Percentiles rank a stretch among this genome's conserved stretches.
Evolutionary conservation across 2,888 invertebrate species (phyloP).

Genomic region (Pachliopta kotzebuea): DNA sequence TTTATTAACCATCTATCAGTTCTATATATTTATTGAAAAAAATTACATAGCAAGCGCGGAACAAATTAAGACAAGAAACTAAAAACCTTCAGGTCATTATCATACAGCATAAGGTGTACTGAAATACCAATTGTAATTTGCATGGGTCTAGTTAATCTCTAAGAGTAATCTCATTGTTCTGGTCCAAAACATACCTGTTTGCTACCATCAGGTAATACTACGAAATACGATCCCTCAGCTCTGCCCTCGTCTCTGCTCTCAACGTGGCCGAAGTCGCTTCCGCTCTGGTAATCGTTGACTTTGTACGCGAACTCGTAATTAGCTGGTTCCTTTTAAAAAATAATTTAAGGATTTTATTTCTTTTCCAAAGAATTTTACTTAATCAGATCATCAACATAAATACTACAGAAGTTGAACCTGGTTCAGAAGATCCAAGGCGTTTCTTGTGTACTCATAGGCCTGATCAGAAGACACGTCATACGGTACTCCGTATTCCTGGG

Average conservation of each 20-base stretch:
- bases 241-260: constrained; percentile 82
- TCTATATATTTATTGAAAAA: too few species aligned
- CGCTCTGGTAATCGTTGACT: constrained; percentile 82
- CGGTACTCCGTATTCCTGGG: constrained; percentile 66
- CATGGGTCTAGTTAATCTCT: too few species aligned
- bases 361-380: too few species aligned
- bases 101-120: too few species aligned
- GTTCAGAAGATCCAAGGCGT: constrained; percentile 52
- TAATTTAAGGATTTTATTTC: too few species aligned
- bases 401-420: constrained; percentile 43
- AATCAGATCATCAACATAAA: too few species aligned
- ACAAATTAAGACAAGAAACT: too few species aligned
- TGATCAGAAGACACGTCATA: constrained; percentile 60
- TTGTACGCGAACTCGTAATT: constrained; percentile 85
- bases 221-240: constrained; percentile 83
- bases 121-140: too few species aligned
- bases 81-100: too few species aligned
- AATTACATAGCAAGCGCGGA: too few species aligned
- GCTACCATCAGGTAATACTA: constrained; percentile 84
- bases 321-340: constrained; percentile 78
- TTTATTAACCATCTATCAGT: too few species aligned
- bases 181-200: constrained; percentile 68
- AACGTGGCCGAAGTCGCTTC: constrained; percentile 84
- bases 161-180: too few species aligned
- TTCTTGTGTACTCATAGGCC: constrained; percentile 56